Evolutionary conservation across 2,888 invertebrate genomes (phyloP).

Genomic region (Escarpia spicata): DNA sequence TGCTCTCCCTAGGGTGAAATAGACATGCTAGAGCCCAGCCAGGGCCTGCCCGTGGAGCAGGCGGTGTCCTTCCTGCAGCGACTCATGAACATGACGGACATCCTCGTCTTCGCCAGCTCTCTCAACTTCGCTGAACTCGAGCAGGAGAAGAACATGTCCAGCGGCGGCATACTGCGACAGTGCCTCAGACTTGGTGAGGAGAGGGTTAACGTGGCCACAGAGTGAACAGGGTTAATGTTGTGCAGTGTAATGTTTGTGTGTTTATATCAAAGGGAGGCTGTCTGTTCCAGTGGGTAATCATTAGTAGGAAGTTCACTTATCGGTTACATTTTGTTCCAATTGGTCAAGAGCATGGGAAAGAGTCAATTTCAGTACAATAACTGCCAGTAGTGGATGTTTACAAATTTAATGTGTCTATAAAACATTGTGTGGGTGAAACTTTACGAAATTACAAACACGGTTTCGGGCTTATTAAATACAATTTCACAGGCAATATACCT

Average conservation of each 20-base stretch:
- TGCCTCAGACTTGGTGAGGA: constrained; percentile 81
- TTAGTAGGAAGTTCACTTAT: too few relatives aligned
- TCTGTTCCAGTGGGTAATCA: too few relatives aligned
- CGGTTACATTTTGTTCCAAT: too few relatives aligned
- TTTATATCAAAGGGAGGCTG: too few relatives aligned
- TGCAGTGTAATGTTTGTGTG: neutral
- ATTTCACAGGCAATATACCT: too few relatives aligned
- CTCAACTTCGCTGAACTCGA: constrained; percentile 97
- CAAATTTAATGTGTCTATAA: too few relatives aligned
- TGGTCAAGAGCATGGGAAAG: too few relatives aligned
- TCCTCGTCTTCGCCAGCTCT: constrained; percentile 96
- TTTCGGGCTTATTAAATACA: too few relatives aligned
- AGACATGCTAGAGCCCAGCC: constrained; percentile 97
- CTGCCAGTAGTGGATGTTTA: too few relatives aligned
- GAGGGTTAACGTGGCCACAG: neutral
- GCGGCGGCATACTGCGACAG: constrained; percentile 97
- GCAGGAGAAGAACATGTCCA: constrained; percentile 99
- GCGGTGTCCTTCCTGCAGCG: constrained; percentile 98
- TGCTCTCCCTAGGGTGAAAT: constrained; percentile 84
- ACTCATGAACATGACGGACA: constrained; percentile 97
- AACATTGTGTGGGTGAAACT: too few relatives aligned
- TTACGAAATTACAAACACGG: too few relatives aligned
- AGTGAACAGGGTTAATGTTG: neutral
- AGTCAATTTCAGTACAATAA: too few relatives aligned
- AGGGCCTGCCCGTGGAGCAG: constrained; percentile 97